These are phyloP conservation scores for Bucorvus abyssinicus DNA, from an alignment of 2,797 vertebrate genomes.

Conservation along the genomic window DNA sequence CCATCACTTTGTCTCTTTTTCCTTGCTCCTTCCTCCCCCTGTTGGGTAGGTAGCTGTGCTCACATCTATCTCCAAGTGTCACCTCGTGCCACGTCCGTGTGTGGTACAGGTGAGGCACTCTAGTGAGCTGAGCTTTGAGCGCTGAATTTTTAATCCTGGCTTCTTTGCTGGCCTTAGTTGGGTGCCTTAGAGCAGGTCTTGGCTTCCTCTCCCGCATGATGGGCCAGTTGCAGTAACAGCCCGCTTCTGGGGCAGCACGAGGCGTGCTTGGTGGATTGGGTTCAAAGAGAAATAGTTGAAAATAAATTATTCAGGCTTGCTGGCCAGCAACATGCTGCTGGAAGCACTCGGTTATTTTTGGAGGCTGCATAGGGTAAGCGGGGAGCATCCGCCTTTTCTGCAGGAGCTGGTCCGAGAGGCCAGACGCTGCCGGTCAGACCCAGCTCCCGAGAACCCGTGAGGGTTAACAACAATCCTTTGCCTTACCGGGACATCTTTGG, in stretches of 20 bases:
- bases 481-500: background rate
- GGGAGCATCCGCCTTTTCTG: background rate
- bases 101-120: background rate
- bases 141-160: background rate
- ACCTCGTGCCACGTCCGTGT: fast-evolving
- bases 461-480: background rate
- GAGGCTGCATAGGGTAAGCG: fast-evolving
- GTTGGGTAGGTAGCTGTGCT: background rate
- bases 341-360: background rate
- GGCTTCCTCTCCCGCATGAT: background rate
- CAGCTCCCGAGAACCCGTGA: background rate
- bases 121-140: background rate
- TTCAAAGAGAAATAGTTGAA: background rate
- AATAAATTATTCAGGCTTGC: background rate
- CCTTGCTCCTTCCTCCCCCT: background rate
- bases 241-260: background rate
- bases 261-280: background rate
- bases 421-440: background rate
- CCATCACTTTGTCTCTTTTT: background rate
- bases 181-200: background rate
- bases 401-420: background rate
- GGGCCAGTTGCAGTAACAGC: background rate
- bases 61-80: background rate
- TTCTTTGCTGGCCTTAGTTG: background rate
- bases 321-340: background rate